A percentile compares a stretch with the other conserved stretches of the same genome.
These are phyloP conservation scores for Redunca redunca DNA, from an alignment of 2,113 vertebrate species.

Conservation along the genomic window DNA sequence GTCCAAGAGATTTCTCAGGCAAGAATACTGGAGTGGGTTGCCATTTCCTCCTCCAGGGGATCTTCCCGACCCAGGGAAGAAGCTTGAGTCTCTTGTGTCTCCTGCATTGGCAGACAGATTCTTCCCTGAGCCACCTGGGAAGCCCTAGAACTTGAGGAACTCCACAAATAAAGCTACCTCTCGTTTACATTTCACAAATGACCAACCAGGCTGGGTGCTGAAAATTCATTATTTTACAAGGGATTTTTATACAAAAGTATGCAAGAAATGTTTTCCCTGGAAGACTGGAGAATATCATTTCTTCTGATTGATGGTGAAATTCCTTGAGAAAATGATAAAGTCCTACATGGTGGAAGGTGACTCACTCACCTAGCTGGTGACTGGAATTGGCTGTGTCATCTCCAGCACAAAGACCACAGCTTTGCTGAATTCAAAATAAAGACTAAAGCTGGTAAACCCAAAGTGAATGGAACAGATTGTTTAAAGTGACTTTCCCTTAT, in stretches of 20 bases:
- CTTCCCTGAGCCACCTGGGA: background rate
- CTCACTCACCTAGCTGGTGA: background rate
- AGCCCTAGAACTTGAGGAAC: background rate
- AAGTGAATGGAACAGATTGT: conserved; percentile 27
- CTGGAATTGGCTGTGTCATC: background rate
- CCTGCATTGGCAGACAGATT: background rate
- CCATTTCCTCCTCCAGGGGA: background rate
- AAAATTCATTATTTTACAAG: background rate
- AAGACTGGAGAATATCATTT: background rate
- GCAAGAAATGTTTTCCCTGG: background rate
- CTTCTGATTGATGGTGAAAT: background rate
- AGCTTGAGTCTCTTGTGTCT: background rate
- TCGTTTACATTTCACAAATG: rapidly evolving
- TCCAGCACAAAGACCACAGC: background rate
- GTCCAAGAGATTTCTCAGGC: background rate
- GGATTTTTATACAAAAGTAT: background rate
- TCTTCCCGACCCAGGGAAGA: background rate
- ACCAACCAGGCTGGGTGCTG: too few relatives aligned
- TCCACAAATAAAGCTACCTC: background rate
- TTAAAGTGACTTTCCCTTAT: conserved; percentile 40
- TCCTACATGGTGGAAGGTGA: background rate
- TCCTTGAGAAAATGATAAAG: background rate
- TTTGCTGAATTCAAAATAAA: conserved; percentile 55
- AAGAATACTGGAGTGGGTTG: background rate
- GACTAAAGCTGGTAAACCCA: background rate